Percentiles rank a stretch among this genome's conserved stretches.
These are phyloP conservation scores for Melanotus villosus DNA, from an alignment of 2,888 invertebrate species.

Conservation along the genomic window DNA sequence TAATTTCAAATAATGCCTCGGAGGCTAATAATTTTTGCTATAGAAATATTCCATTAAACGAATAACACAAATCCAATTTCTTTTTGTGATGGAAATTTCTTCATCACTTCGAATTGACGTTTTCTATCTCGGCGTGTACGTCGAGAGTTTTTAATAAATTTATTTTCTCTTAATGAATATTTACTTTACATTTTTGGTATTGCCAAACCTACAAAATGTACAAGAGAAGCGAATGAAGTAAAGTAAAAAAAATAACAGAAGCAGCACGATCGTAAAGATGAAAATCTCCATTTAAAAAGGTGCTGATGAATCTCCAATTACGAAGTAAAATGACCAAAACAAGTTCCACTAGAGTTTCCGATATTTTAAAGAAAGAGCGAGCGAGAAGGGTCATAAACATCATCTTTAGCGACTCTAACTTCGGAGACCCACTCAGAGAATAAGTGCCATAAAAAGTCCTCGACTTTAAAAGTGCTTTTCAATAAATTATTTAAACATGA, in stretches of 20 bases:
- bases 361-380: slow-evolving; percentile 58
- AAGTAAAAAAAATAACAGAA: not conserved
- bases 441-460: slow-evolving; percentile 64
- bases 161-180: not conserved
- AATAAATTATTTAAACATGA: slow-evolving; percentile 66
- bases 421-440: slow-evolving; percentile 58
- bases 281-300: not conserved
- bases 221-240: not conserved
- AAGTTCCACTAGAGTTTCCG: slow-evolving; percentile 51
- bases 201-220: too few relatives aligned
- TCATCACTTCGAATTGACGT: slow-evolving; percentile 28
- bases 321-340: slow-evolving; percentile 32
- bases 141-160: slow-evolving; percentile 23
- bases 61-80: slow-evolving; percentile 58
- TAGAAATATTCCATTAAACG: slow-evolving; percentile 57
- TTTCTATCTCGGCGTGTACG: slow-evolving; percentile 10
- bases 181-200: not conserved
- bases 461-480: slow-evolving; percentile 65
- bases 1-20: slow-evolving; percentile 56
- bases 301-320: slow-evolving; percentile 28
- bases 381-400: slow-evolving; percentile 61
- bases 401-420: slow-evolving; percentile 61
- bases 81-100: slow-evolving; percentile 55
- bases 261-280: not conserved
- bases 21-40: slow-evolving; percentile 58